A percentile compares a stretch with the other conserved stretches of the same genome.
phyloP scores from a whole-genome alignment of 2,888 invertebrate species.

The Eurytoma adleriae region DNA sequence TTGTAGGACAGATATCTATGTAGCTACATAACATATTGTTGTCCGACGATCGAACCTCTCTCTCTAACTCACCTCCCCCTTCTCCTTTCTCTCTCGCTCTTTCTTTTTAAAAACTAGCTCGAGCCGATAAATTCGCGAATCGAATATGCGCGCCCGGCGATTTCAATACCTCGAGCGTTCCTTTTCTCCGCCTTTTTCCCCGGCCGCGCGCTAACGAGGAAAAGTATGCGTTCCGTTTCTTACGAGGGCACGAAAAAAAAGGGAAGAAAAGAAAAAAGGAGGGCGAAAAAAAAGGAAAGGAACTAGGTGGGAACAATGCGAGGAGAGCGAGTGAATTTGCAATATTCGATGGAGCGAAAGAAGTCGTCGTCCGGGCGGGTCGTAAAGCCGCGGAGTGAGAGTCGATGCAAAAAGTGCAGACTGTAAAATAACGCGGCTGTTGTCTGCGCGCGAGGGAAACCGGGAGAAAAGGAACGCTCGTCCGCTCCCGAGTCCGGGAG shows the following conservation, averaged over 20 bases:
- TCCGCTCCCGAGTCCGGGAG: background rate
- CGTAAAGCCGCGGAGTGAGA: constrained; percentile 4
- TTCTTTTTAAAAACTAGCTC: background rate
- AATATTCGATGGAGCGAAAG: constrained; percentile 40
- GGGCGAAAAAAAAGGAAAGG: too few species aligned
- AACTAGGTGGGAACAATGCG: too few species aligned
- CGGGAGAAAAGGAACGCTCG: constrained; percentile 25
- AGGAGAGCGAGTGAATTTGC: constrained; percentile 32
- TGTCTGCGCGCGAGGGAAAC: constrained; percentile 27
- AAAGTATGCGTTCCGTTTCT: too few species aligned
- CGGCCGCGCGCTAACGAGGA: too few species aligned
- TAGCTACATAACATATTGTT: constrained; percentile 59
- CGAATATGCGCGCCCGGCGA: background rate
- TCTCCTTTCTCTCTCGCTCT: constrained; percentile 37
- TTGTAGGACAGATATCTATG: constrained; percentile 59
- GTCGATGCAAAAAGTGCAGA: constrained; percentile 41
- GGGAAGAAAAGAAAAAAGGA: too few species aligned
- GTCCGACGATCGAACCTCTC: constrained; percentile 55
- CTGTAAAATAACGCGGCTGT: constrained; percentile 52
- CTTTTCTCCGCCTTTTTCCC: too few species aligned
- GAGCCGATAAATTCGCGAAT: constrained; percentile 42
- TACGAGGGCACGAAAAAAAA: too few species aligned
- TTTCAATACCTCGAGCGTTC: constrained; percentile 4
- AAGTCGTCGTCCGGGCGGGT: constrained; percentile 4
- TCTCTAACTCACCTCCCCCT: constrained; percentile 49